Conservation (phyloP, 2,888 invertebrate genomes). For the Oscheius sp. region DNA sequence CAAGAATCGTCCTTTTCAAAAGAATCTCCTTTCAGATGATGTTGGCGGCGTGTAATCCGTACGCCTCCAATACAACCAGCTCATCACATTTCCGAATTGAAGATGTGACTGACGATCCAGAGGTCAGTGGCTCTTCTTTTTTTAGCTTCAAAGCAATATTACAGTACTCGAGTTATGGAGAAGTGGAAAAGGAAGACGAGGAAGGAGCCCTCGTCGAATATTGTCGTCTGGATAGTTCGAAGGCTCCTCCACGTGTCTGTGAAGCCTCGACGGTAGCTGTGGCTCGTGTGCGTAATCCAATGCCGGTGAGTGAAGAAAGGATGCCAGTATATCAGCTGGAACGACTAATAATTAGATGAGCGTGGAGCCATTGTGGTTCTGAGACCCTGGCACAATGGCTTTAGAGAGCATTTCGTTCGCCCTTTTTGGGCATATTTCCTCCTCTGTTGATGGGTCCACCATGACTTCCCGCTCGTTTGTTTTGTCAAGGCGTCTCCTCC, state of each 20-base stretch:
- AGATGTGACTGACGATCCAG: conserved; percentile 41
- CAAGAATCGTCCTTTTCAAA: not conserved
- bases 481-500: too few relatives aligned
- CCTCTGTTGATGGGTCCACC: not conserved
- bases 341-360: conserved; percentile 30
- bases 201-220: conserved; percentile 39
- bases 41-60: conserved; percentile 37
- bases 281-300: conserved; percentile 16
- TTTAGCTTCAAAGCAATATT: not conserved
- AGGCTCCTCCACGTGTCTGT: conserved; percentile 24
- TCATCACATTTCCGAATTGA: conserved; percentile 30
- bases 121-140: conserved; percentile 21
- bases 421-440: not conserved
- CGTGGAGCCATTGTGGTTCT: conserved; percentile 6
- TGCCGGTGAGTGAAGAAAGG: conserved; percentile 11
- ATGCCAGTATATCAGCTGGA: conserved; percentile 12
- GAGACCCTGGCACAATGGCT: conserved; percentile 1
- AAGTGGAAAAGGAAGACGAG: conserved; percentile 27
- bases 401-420: not conserved
- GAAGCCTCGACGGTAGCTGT: conserved; percentile 26
- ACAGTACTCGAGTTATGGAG: conserved; percentile 35
- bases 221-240: conserved; percentile 31
- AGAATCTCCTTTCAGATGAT: conserved; percentile 28
- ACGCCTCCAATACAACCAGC: conserved; percentile 14
- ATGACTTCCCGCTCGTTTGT: not conserved